Evolutionary conservation across 2,888 invertebrate species (phyloP), one percentile per base, ranked within the genome.

Genomic region (Sphaerophoria rueppellii): DNA sequence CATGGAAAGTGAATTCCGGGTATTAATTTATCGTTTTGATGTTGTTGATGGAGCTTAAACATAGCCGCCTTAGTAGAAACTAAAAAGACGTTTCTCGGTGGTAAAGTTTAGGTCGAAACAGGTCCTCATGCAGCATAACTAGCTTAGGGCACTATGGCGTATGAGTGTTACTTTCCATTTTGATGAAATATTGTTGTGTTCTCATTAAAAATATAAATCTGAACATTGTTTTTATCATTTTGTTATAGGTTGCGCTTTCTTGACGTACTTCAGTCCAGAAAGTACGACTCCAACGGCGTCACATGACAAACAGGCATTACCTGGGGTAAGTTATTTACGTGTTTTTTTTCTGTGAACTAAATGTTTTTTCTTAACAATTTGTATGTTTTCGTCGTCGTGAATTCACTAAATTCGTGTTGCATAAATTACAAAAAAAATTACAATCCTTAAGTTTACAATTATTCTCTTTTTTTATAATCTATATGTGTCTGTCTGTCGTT

Each of bases 281-380:
- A 98, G 97, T 93, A 98, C 98, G 76, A 63, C 76, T 85, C 85
- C 76, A 70, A 89, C 89, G 81, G 89, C 90, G 82, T 95, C 98
- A 91, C 98, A 99, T 95, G 98, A 99, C 93, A 98, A 98, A 95
- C 96, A 98, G 94, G 98, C 98, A 92, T 94, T 99, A 93, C 98
- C 98, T 93, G 98, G 98, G 97, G 98, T 99, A 92, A 97, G 98
- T 95, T 88, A 87, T 83, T 87, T 43, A 24, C 24, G 12, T 14
- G 2, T 24, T 11, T 6, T 11, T 32, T 54, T 48, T 4, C 14
- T 43, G 12, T 5, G 37, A 32, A 55, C 32, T 55, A 35, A 69
- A 40, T 54, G 58, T 43, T 9, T 9, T 43, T 43, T 43, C 40
- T 40, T 40, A 6, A 16, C 71, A 50, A 4, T n/a, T 6, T 50